Conservation (phyloP, 30 jellyfish, hydroid and myxozoan genomes). For the Hydra vulgaris region DNA sequence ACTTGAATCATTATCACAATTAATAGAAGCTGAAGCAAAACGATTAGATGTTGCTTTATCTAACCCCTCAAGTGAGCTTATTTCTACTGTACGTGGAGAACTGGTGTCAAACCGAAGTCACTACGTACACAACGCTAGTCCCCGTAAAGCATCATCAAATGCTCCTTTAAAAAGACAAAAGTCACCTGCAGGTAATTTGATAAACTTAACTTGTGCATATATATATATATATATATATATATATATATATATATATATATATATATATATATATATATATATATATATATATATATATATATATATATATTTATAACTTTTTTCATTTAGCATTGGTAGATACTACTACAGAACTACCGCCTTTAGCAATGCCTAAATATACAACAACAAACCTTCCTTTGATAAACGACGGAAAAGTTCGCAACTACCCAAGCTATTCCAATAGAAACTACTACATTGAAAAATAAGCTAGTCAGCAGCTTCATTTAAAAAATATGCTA, state of each 20-base stretch:
- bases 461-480: too few species aligned
- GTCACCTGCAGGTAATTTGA: not conserved
- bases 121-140: not conserved
- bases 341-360: not conserved
- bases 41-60: constrained; percentile 45
- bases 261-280: too few species aligned
- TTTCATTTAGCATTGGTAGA: not conserved
- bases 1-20: constrained; percentile 58
- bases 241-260: too few species aligned
- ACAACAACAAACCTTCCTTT: not conserved
- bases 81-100: constrained; percentile 20
- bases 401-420: not conserved
- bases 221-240: too few species aligned
- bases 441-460: not conserved
- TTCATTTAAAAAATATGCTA: too few species aligned
- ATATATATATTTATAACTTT: too few species aligned
- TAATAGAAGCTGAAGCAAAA: constrained; percentile 69
- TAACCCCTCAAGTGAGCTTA: constrained; percentile 38
- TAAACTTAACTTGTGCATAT: too few species aligned
- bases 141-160: not conserved
- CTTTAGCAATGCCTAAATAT: not conserved
- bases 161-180: not conserved
- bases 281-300: too few species aligned
- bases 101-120: constrained; percentile 21
- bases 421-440: not conserved